A percentile compares a stretch with the other conserved stretches of the same genome.
Evolutionary conservation across 2,888 invertebrate genomes (phyloP).

Genomic region (Gryllus longicercus): DNA sequence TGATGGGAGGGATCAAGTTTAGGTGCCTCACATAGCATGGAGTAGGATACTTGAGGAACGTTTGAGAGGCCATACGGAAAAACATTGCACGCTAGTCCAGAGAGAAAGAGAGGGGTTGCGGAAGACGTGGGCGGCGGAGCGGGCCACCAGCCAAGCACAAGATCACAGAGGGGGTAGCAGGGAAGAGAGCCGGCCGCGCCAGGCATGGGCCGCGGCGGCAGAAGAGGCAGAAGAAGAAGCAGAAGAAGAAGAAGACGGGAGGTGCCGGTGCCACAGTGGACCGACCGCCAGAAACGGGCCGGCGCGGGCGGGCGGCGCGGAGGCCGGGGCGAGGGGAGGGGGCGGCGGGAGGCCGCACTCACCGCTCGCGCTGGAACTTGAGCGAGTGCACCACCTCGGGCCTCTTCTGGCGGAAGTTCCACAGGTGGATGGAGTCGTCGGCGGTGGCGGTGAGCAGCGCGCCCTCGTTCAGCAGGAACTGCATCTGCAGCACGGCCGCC

Average conservation of each 20-base stretch:
- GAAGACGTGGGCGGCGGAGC: neutral
- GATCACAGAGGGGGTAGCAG: neutral
- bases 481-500: slow-evolving; percentile 81
- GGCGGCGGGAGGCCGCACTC: slow-evolving; percentile 42
- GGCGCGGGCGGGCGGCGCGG: neutral
- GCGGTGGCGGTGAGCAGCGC: slow-evolving; percentile 92
- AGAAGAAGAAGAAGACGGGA: neutral
- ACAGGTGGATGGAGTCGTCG: slow-evolving; percentile 93
- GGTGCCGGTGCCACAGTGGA: neutral
- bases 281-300: neutral
- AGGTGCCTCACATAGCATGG: too few relatives aligned
- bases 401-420: slow-evolving; percentile 93
- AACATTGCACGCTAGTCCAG: neutral
- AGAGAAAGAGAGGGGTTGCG: neutral
- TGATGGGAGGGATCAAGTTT: too few relatives aligned
- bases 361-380: slow-evolving; percentile 96
- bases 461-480: slow-evolving; percentile 96
- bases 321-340: too few relatives aligned
- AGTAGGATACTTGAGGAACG: too few relatives aligned
- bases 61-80: neutral
- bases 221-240: neutral
- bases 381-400: slow-evolving; percentile 94
- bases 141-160: neutral
- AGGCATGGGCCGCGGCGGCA: neutral
- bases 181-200: neutral